Conservation (phyloP, 2,797 vertebrate genomes). For the Nyctibius grandis region DNA sequence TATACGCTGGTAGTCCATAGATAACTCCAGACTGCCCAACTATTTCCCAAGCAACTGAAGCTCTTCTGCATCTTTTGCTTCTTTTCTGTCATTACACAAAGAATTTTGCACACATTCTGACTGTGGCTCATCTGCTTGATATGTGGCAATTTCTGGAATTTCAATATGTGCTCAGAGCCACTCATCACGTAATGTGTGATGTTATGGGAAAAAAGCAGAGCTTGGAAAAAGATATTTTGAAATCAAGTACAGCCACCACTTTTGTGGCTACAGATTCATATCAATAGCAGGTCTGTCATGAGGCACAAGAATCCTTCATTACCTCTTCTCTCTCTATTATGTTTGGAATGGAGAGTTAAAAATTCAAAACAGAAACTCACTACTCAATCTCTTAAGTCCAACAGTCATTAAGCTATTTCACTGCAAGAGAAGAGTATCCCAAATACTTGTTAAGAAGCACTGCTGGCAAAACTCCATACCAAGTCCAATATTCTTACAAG, state of each 20-base stretch:
- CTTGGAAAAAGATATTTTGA: background rate
- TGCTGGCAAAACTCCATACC: background rate
- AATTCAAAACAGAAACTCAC: background rate
- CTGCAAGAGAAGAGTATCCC: background rate
- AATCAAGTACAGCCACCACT: background rate
- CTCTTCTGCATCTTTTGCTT: background rate
- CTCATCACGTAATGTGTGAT: background rate
- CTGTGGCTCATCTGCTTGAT: background rate
- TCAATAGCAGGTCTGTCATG: background rate
- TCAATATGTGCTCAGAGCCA: background rate
- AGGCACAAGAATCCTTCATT: background rate
- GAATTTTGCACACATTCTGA: background rate
- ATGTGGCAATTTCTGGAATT: background rate
- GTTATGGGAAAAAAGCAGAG: conserved; percentile 41
- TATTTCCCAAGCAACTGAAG: background rate
- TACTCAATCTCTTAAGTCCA: background rate
- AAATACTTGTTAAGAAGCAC: background rate
- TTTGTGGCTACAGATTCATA: background rate
- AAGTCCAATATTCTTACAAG: background rate
- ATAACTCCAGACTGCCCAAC: background rate
- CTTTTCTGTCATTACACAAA: background rate
- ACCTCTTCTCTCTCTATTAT: background rate
- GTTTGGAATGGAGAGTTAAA: background rate
- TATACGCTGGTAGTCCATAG: background rate
- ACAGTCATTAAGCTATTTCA: background rate